These are phyloP conservation scores for Microctenopoma stevenorrisi DNA, from an alignment of 2,797 vertebrate genomes.

Conservation along the genomic window DNA sequence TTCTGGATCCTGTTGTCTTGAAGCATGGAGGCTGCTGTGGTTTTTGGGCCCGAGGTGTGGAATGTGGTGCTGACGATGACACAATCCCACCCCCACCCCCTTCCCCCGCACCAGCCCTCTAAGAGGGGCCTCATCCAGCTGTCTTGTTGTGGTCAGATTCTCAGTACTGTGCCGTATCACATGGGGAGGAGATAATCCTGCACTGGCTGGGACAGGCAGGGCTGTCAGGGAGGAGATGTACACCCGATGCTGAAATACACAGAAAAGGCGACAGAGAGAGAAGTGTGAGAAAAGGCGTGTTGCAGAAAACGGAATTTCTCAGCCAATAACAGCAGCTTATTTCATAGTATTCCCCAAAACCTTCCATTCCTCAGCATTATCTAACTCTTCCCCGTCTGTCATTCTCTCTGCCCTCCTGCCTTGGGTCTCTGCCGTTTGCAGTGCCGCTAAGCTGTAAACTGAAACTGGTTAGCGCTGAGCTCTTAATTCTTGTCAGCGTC, in stretches of 20 bases:
- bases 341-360: slow-evolving; percentile 31
- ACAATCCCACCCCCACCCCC: slow-evolving; percentile 11
- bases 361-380: slow-evolving; percentile 29
- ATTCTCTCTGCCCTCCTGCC: slow-evolving; percentile 35
- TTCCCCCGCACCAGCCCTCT: neutral
- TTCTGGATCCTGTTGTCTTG: slow-evolving; percentile 45
- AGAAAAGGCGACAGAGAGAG: slow-evolving; percentile 33
- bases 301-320: slow-evolving; percentile 60
- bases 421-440: slow-evolving; percentile 48
- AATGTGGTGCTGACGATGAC: slow-evolving; percentile 69
- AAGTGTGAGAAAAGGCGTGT: slow-evolving; percentile 46
- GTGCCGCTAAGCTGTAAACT: slow-evolving; percentile 72
- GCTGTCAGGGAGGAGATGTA: slow-evolving; percentile 56
- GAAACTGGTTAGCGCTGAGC: slow-evolving; percentile 80
- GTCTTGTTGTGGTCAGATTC: slow-evolving; percentile 81
- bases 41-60: slow-evolving; percentile 62
- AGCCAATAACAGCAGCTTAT: slow-evolving; percentile 49
- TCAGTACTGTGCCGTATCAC: slow-evolving; percentile 73
- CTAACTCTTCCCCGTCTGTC: slow-evolving; percentile 16
- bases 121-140: slow-evolving; percentile 73
- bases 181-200: slow-evolving; percentile 73
- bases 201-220: slow-evolving; percentile 54
- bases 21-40: slow-evolving; percentile 37
- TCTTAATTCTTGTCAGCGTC: slow-evolving; percentile 85
- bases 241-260: slow-evolving; percentile 46